These are phyloP conservation scores for Pseudolaguvia tuberculata DNA, from an alignment of 2,113 vertebrate species.

Conservation along the genomic window DNA sequence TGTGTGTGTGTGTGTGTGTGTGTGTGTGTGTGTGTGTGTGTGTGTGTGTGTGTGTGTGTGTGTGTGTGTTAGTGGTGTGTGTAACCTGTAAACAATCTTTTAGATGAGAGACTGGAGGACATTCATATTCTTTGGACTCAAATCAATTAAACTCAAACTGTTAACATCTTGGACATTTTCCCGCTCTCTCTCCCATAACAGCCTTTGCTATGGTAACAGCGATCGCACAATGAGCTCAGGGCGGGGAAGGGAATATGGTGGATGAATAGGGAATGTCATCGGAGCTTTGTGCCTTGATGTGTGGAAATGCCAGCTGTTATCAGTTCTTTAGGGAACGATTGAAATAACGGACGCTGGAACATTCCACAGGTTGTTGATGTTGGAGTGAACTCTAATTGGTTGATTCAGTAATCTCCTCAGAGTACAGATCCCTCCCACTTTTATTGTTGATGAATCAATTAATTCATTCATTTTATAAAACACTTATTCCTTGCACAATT, in stretches of 20 bases:
- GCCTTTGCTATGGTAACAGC: constrained; percentile 51
- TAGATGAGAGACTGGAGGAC: constrained; percentile 3
- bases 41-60: not conserved
- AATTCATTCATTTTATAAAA: no score
- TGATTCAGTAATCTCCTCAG: no score
- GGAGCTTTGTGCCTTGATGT: constrained; percentile 6
- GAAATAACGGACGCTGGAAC: not conserved
- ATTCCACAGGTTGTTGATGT: no score
- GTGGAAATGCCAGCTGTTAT: constrained; percentile 40
- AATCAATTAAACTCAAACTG: constrained; percentile 41
- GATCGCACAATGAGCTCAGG: constrained; percentile 11
- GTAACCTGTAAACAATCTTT: not conserved
- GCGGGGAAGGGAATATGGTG: not conserved
- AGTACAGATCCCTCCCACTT: no score
- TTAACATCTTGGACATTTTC: constrained; percentile 35
- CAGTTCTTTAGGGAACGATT: constrained; percentile 18
- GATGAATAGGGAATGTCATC: constrained; percentile 28
- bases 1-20: not conserved
- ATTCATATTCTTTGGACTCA: constrained; percentile 32
- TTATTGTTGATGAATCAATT: no score
- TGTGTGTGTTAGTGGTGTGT: not conserved
- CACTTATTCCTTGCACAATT: no score
- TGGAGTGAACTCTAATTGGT: no score
- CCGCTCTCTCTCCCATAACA: constrained; percentile 2
- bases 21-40: not conserved